Conservation (phyloP, 2,113 vertebrate species). For the Talpa occidentalis region DNA sequence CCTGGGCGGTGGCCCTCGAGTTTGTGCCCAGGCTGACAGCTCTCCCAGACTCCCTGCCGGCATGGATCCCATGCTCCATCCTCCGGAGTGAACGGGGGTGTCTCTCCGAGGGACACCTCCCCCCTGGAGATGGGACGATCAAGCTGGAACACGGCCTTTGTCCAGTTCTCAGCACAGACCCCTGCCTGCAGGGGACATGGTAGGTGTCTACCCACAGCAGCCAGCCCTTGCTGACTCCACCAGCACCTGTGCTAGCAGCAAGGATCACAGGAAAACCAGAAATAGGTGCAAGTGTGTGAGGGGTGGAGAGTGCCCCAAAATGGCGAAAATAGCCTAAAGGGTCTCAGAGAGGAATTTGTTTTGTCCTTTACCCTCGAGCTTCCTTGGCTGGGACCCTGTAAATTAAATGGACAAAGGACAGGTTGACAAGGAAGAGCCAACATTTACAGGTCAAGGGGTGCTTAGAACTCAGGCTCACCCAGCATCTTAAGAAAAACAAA, state of each 20-base stretch:
- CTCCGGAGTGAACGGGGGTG: not conserved
- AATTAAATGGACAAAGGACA: not conserved
- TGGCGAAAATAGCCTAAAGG: not conserved
- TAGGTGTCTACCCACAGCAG: accelerated
- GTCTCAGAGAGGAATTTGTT: not conserved
- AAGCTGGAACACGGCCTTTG: accelerated
- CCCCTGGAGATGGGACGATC: not conserved
- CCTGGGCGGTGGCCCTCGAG: not conserved
- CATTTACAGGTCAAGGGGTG: too few species aligned
- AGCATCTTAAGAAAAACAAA: not conserved
- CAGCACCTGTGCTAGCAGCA: accelerated
- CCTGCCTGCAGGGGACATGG: not conserved
- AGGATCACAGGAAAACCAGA: not conserved
- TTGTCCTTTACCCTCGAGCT: not conserved
- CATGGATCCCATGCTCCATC: too few species aligned
- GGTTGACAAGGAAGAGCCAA: not conserved
- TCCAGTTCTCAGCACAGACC: not conserved
- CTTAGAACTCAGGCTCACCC: not conserved
- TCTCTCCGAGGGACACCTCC: not conserved
- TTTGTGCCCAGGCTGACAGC: not conserved
- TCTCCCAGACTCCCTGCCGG: too few species aligned
- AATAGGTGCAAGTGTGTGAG: not conserved
- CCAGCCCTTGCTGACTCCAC: not conserved
- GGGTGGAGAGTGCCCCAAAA: accelerated
- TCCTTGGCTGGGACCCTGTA: not conserved